Conservation (phyloP, 2,888 invertebrate genomes). For the Eutolmus rufibarbis region DNA sequence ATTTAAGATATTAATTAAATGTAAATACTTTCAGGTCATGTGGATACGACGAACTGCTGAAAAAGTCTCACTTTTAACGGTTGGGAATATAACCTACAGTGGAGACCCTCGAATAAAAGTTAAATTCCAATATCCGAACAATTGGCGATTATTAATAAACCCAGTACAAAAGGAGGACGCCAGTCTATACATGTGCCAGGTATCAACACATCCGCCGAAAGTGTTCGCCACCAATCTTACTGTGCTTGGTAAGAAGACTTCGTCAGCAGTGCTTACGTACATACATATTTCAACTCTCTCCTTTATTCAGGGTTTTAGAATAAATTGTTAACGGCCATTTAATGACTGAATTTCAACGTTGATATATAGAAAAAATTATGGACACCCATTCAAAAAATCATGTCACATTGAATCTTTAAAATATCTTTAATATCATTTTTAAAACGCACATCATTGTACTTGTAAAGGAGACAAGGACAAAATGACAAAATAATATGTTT, state of each 20-base stretch:
- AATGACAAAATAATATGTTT: too few relatives aligned
- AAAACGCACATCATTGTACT: too few relatives aligned
- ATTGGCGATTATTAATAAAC: slow-evolving; percentile 74
- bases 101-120: slow-evolving; percentile 71
- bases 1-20: background rate
- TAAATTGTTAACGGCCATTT: too few relatives aligned
- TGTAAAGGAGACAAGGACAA: too few relatives aligned
- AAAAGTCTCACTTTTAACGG: slow-evolving; percentile 71
- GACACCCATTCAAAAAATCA: too few relatives aligned
- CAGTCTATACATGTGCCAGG: slow-evolving; percentile 81
- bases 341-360: too few relatives aligned
- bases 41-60: slow-evolving; percentile 72
- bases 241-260: slow-evolving; percentile 70
- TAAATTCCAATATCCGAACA: slow-evolving; percentile 75
- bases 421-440: too few relatives aligned
- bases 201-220: slow-evolving; percentile 80
- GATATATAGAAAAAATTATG: too few relatives aligned
- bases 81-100: slow-evolving; percentile 71
- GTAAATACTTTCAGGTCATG: slow-evolving; percentile 66
- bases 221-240: slow-evolving; percentile 78
- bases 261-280: background rate
- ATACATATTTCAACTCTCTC: too few relatives aligned
- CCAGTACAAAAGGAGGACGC: slow-evolving; percentile 75
- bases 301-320: too few relatives aligned
- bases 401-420: too few relatives aligned